Percentiles rank a stretch among this genome's conserved stretches.
Conservation (phyloP, 2,113 vertebrate species). For the Brachionichthys hirsutus region DNA sequence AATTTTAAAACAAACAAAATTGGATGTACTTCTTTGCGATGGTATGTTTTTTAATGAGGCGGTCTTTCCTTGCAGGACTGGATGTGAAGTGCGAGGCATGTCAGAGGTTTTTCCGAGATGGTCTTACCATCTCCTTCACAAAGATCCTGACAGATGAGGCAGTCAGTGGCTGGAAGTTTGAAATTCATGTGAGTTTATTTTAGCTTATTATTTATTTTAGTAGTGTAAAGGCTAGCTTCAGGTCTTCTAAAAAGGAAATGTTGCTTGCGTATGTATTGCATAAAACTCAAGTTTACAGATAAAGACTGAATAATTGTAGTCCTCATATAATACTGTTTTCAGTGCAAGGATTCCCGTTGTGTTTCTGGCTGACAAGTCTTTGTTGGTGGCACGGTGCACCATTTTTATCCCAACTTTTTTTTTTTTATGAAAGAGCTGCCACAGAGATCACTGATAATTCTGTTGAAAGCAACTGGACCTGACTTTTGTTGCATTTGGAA, state of each 20-base stretch:
- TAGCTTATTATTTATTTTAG: neutral
- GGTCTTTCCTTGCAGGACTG: conserved; percentile 81
- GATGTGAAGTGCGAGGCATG: conserved; percentile 99
- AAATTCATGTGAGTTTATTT: conserved; percentile 93
- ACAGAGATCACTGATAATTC: too few species aligned
- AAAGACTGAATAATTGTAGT: too few species aligned
- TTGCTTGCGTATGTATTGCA: too few species aligned
- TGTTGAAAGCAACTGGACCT: conserved; percentile 11
- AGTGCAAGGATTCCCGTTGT: too few species aligned
- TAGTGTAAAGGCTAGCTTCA: neutral
- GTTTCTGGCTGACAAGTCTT: too few species aligned
- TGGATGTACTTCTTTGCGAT: neutral
- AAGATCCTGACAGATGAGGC: conserved; percentile 99
- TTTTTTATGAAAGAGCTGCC: too few species aligned
- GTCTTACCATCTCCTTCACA: conserved; percentile 98
- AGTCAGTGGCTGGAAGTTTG: conserved; percentile 99
- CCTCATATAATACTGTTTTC: too few species aligned
- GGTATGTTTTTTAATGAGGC: neutral
- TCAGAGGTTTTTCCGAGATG: conserved; percentile 99
- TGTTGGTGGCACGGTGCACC: too few species aligned
- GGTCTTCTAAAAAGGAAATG: too few species aligned
- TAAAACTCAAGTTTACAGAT: too few species aligned
- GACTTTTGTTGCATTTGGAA: conserved; percentile 38
- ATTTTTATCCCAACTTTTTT: too few species aligned
- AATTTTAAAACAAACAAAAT: too few species aligned